Evolutionary conservation across 2,113 vertebrate genomes (phyloP).

Genomic region (Sander vitreus): DNA sequence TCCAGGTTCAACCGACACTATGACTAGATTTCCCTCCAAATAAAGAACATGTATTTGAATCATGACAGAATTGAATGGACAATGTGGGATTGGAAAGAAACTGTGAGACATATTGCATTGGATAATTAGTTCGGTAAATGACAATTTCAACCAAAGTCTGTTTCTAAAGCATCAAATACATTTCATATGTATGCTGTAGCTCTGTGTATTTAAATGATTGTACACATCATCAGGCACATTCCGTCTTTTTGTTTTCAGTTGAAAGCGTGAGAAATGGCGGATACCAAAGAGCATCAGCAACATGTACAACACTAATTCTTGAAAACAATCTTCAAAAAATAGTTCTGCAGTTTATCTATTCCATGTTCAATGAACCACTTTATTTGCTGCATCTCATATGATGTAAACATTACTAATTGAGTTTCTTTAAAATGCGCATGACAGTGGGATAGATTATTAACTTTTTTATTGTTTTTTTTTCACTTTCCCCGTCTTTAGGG

Average conservation of each 20-base stretch:
- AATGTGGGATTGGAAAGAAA: not conserved
- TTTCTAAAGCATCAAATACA: not conserved
- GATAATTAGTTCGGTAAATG: not conserved
- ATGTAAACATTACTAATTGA: not conserved
- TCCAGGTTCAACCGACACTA: not conserved
- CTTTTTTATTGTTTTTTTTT: not conserved
- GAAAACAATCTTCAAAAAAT: constrained; percentile 4
- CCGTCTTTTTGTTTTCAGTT: not conserved
- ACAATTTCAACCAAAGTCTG: not conserved
- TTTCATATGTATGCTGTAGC: not conserved
- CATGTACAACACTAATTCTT: not conserved
- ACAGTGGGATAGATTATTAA: not conserved
- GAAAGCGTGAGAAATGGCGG: not conserved
- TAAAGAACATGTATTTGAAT: not conserved
- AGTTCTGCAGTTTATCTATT: not conserved
- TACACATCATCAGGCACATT: not conserved
- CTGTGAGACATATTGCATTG: not conserved
- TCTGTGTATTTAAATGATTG: not conserved
- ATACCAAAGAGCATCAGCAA: not conserved
- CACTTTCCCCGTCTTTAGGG: not conserved
- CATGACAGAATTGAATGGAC: not conserved
- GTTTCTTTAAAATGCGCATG: not conserved
- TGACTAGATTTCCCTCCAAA: constrained; percentile 1
- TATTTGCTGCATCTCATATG: not conserved
- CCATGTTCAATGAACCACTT: not conserved